A percentile compares a stretch with the other conserved stretches of the same genome.
phyloP scores from a whole-genome alignment of 2,113 vertebrate species.

The Onychostruthus taczanowskii region DNA sequence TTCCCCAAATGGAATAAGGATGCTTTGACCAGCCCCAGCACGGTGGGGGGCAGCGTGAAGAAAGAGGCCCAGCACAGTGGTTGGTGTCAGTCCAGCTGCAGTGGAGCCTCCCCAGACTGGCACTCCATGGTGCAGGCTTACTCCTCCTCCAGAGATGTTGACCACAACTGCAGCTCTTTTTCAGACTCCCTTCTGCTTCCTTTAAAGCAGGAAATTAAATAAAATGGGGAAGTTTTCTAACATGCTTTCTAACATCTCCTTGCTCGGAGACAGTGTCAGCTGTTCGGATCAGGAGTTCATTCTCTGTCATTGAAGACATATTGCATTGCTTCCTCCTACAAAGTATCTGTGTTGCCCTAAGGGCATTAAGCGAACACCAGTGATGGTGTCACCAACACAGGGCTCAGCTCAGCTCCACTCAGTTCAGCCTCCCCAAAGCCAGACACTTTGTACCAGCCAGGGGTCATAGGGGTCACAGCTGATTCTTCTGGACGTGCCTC shows the following conservation, averaged over 20 bases:
- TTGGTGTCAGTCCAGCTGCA: fast-evolving
- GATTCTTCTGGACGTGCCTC: fast-evolving
- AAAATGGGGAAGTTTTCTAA: background rate
- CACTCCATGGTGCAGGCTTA: background rate
- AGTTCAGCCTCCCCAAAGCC: background rate
- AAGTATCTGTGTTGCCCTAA: background rate
- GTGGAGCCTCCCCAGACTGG: fast-evolving
- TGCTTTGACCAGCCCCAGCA: background rate
- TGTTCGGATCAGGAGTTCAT: background rate
- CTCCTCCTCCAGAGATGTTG: fast-evolving
- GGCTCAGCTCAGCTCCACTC: background rate
- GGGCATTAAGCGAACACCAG: background rate
- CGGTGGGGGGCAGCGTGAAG: fast-evolving
- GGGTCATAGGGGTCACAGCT: background rate
- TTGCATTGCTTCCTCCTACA: background rate
- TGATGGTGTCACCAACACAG: background rate
- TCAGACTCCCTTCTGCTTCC: background rate
- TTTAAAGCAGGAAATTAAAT: background rate
- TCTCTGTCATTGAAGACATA: background rate
- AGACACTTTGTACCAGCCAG: background rate
- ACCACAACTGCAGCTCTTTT: background rate
- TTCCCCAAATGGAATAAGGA: background rate
- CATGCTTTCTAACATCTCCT: background rate
- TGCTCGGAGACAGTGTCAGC: background rate
- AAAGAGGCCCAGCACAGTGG: fast-evolving